Conservation (phyloP, 2,888 invertebrate species). For the Drosophila helvetica region DNA sequence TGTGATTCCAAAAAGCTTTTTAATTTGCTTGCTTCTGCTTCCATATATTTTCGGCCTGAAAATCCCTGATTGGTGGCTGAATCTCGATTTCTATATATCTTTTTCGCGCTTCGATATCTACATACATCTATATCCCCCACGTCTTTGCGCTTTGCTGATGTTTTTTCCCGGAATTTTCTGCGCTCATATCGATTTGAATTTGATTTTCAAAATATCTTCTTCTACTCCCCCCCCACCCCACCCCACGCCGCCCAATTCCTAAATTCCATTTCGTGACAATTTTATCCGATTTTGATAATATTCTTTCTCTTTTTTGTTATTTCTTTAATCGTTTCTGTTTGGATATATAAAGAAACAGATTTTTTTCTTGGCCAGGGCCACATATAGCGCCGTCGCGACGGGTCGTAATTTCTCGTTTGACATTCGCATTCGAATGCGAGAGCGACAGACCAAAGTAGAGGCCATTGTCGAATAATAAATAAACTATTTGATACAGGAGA, state of each 20-base stretch:
- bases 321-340: not conserved
- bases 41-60: slow-evolving; percentile 26
- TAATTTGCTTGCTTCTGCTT: slow-evolving; percentile 43
- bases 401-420: slow-evolving; percentile 49
- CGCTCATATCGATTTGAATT: slow-evolving; percentile 41
- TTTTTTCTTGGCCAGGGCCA: slow-evolving; percentile 59
- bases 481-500: slow-evolving; percentile 38
- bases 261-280: slow-evolving; percentile 41
- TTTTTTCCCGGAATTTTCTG: slow-evolving; percentile 12
- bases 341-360: slow-evolving; percentile 27
- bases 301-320: slow-evolving; percentile 27
- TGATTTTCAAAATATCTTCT: no score
- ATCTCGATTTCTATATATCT: not conserved
- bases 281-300: slow-evolving; percentile 53
- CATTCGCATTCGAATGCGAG: slow-evolving; percentile 39
- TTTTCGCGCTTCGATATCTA: slow-evolving; percentile 3
- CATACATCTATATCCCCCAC: not conserved
- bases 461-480: slow-evolving; percentile 23
- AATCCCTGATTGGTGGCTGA: slow-evolving; percentile 5
- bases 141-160: slow-evolving; percentile 23
- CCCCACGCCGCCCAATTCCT: no score
- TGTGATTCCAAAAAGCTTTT: slow-evolving; percentile 65
- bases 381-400: slow-evolving; percentile 22
- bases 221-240: no score
- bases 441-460: slow-evolving; percentile 2